phyloP scores from a whole-genome alignment of 2,888 invertebrate species.

The Artemia sp. region DNA sequence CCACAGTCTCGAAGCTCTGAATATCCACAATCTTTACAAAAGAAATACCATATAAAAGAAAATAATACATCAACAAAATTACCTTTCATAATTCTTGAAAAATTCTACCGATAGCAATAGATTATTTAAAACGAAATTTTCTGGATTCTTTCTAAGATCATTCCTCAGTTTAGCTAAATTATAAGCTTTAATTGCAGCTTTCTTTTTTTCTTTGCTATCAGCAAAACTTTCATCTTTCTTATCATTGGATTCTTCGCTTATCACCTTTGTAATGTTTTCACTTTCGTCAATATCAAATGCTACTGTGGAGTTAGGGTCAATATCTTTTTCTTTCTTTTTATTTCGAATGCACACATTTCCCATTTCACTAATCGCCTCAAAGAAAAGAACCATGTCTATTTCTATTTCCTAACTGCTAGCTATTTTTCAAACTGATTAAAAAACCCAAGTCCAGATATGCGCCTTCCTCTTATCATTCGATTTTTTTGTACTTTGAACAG shows the following conservation, averaged over 20 bases:
- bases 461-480: no score
- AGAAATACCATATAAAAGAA: neutral
- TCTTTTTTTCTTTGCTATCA: neutral
- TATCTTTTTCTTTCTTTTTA: neutral
- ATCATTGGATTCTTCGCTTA: neutral
- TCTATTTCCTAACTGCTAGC: neutral
- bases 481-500: no score
- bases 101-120: constrained; percentile 56
- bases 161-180: constrained; percentile 41
- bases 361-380: constrained; percentile 10
- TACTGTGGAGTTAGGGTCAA: neutral
- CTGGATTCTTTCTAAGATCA: constrained; percentile 43
- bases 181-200: constrained; percentile 34
- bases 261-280: neutral
- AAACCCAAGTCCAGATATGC: no score
- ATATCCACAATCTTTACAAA: no score
- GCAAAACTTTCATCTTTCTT: neutral
- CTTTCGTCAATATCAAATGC: neutral
- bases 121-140: constrained; percentile 56
- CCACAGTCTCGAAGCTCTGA: no score
- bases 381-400: neutral
- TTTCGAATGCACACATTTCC: constrained; percentile 6
- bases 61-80: constrained; percentile 26
- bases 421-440: no score
- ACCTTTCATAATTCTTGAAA: constrained; percentile 60